phyloP scores from a whole-genome alignment of 1,140 invertebrate species.

The Euura saliciscinereae region DNA sequence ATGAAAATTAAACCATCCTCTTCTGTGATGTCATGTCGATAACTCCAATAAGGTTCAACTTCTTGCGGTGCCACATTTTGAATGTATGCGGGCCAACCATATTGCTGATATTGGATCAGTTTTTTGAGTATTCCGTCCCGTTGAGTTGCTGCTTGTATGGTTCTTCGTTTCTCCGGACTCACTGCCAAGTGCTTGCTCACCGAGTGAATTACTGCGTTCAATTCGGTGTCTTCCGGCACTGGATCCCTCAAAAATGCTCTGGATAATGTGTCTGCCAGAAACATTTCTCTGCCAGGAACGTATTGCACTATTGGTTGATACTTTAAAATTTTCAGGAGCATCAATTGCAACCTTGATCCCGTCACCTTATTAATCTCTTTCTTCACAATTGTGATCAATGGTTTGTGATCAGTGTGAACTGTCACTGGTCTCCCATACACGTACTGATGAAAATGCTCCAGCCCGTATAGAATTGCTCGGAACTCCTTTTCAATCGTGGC shows the following conservation, averaged over 20 bases:
- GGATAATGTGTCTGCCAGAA: conserved; percentile 36
- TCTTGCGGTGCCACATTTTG: conserved; percentile 22
- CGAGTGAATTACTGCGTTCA: conserved; percentile 12
- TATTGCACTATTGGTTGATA: conserved; percentile 40
- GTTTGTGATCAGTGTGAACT: conserved; percentile 35
- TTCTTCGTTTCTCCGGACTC: neutral
- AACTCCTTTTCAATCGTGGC: conserved; percentile 55
- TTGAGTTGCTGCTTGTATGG: neutral
- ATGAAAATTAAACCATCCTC: conserved; percentile 41
- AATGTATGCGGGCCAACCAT: neutral
- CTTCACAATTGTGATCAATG: conserved; percentile 39
- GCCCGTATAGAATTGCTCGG: conserved; percentile 44
- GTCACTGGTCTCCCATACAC: conserved; percentile 41
- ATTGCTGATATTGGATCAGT: neutral
- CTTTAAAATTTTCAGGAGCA: conserved; percentile 43
- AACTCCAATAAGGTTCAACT: conserved; percentile 30
- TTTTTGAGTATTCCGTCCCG: neutral
- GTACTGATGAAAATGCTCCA: conserved; percentile 51
- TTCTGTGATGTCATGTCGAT: conserved; percentile 29
- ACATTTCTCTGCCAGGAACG: conserved; percentile 28
- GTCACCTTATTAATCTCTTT: conserved; percentile 46
- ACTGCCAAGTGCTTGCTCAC: neutral
- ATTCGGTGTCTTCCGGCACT: neutral
- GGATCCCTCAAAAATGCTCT: conserved; percentile 25
- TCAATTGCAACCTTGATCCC: conserved; percentile 48